Evolutionary conservation across 2,888 invertebrate species (phyloP).

Genomic region (Timema cristinae): DNA sequence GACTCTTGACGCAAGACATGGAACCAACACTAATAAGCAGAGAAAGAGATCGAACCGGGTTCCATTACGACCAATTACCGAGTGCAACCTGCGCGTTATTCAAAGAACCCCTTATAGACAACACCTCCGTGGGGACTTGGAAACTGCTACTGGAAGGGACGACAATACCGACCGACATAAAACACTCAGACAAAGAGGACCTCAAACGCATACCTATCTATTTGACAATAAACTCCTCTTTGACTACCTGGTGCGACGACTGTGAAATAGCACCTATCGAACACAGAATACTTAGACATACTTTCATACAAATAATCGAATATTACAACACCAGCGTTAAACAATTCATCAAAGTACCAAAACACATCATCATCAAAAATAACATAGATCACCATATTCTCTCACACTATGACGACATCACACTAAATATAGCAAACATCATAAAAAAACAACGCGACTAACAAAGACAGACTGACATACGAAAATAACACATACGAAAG

Average conservation of each 20-base stretch:
- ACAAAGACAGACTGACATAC: no score
- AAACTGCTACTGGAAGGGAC: background rate
- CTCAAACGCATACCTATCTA: background rate
- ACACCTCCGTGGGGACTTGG: background rate
- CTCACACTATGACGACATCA: background rate
- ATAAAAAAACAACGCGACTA: background rate
- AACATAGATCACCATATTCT: background rate
- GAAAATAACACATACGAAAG: no score
- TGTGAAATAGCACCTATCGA: background rate
- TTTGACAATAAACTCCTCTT: background rate
- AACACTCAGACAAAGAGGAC: background rate
- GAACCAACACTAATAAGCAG: background rate
- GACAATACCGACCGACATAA: background rate
- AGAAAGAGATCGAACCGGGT: background rate
- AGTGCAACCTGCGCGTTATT: background rate
- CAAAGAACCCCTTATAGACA: background rate
- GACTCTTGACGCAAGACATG: background rate
- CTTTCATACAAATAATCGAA: background rate
- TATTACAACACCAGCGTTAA: background rate
- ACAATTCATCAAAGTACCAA: background rate
- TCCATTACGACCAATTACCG: constrained; percentile 2
- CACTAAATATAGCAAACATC: background rate
- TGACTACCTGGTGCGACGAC: background rate
- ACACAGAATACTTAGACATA: background rate
- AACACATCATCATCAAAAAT: background rate